A percentile compares a stretch with the other conserved stretches of the same genome.
phyloP scores from a whole-genome alignment of 1,140 invertebrate genomes.

The Drosophila parabipectinata region DNA sequence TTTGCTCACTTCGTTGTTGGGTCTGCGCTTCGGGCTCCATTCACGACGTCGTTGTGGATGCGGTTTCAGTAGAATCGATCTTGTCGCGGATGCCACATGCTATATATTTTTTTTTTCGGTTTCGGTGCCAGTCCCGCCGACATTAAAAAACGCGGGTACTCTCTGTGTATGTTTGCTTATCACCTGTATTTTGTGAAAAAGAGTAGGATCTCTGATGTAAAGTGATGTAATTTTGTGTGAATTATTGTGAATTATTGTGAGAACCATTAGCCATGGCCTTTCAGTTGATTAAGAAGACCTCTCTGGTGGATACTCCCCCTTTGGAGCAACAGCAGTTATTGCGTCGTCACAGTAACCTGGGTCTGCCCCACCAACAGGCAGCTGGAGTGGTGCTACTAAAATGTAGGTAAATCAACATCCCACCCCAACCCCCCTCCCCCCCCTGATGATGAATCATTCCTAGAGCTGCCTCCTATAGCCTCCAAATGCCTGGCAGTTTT shows the following conservation, averaged over 20 bases:
- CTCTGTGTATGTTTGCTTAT: background rate
- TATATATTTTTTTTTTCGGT: conserved; percentile 25
- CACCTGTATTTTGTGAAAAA: background rate
- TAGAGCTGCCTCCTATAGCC: too few species aligned
- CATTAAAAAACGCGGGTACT: conserved; percentile 15
- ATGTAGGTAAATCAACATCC: conserved; percentile 61
- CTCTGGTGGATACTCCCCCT: conserved; percentile 59
- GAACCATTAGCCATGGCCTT: conserved; percentile 54
- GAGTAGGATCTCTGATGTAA: too few species aligned
- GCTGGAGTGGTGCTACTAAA: conserved; percentile 72
- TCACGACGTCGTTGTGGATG: conserved; percentile 29
- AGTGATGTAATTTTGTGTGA: conserved; percentile 1
- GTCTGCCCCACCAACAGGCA: conserved; percentile 45
- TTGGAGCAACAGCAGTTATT: conserved; percentile 30
- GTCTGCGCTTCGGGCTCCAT: conserved; percentile 35
- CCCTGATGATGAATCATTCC: conserved; percentile 36
- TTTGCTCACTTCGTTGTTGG: conserved; percentile 24
- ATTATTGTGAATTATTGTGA: background rate
- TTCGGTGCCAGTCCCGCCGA: conserved; percentile 10
- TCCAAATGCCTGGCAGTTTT: conserved; percentile 10
- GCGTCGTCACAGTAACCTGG: conserved; percentile 31
- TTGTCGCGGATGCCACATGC: conserved; percentile 77
- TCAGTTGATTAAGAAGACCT: conserved; percentile 68
- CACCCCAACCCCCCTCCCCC: conserved; percentile 28
- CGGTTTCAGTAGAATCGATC: conserved; percentile 81